Conservation (phyloP, 2,797 vertebrate genomes). For the Brachymystax lenok region DNA sequence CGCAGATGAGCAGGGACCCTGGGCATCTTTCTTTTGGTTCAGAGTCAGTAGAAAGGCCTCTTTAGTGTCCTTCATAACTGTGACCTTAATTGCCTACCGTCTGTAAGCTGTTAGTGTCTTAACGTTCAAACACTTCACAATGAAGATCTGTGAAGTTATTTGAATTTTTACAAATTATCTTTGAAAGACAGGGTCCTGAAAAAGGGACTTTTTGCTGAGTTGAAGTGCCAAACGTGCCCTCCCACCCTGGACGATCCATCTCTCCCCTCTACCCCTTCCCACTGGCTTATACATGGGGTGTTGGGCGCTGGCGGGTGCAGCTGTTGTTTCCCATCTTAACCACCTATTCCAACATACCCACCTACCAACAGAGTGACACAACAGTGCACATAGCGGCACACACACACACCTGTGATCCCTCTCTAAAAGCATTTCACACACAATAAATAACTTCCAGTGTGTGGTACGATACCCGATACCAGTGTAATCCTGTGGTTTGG, state of each 20-base stretch:
- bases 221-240: constrained; percentile 39
- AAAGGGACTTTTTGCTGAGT: neutral
- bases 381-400: constrained; percentile 1
- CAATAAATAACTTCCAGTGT: constrained; percentile 15
- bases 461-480: neutral
- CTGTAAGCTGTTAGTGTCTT: no score
- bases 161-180: constrained; percentile 29
- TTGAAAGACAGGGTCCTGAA: no score
- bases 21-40: no score
- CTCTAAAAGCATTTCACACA: neutral
- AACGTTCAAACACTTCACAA: no score
- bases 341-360: neutral
- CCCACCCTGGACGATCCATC: neutral
- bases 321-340: constrained; percentile 43
- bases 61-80: no score
- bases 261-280: neutral
- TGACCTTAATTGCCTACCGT: no score
- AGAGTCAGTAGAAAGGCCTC: no score
- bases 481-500: no score
- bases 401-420: constrained; percentile 4
- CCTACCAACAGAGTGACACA: neutral
- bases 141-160: no score
- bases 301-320: constrained; percentile 33
- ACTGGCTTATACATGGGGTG: no score
- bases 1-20: no score